A percentile compares a stretch with the other conserved stretches of the same genome.
Evolutionary conservation across 2,797 vertebrate genomes (phyloP).

Genomic region (Corythornis leucogaster): DNA sequence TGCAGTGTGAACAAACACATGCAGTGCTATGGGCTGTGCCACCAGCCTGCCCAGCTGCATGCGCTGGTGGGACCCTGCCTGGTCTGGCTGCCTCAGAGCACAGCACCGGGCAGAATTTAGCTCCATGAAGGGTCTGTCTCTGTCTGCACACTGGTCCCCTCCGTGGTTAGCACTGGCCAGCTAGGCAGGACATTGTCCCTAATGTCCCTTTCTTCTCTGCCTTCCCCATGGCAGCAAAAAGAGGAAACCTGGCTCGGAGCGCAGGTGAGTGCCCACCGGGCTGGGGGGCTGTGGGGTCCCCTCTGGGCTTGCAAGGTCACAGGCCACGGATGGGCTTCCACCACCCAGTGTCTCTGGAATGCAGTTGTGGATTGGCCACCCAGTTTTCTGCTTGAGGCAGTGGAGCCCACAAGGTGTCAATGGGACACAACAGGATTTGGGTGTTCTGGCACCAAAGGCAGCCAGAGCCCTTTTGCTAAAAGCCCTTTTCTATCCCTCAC

Average conservation of each 20-base stretch:
- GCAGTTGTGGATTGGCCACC: neutral
- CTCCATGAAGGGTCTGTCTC: neutral
- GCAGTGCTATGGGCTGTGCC: fast-evolving
- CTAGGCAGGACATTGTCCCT: neutral
- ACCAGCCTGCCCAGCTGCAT: neutral
- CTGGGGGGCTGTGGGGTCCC: neutral
- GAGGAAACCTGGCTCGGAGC: constrained; percentile 78
- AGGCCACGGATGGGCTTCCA: fast-evolving
- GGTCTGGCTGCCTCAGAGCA: fast-evolving
- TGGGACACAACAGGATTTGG: neutral
- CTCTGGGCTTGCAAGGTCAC: neutral
- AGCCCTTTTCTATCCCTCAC: neutral
- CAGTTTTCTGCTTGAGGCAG: neutral
- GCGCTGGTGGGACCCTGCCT: neutral
- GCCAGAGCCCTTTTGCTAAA: neutral
- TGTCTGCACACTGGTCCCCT: fast-evolving
- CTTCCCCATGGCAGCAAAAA: constrained; percentile 77
- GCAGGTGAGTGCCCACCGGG: constrained; percentile 71
- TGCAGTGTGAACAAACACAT: neutral
- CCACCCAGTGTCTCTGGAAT: neutral
- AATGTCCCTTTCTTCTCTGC: constrained; percentile 59
- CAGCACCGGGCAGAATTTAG: neutral
- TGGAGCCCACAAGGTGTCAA: neutral
- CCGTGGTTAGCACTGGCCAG: neutral
- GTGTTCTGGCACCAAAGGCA: neutral